Evolutionary conservation across 2,113 vertebrate genomes (phyloP).

Genomic region (Talpa occidentalis): DNA sequence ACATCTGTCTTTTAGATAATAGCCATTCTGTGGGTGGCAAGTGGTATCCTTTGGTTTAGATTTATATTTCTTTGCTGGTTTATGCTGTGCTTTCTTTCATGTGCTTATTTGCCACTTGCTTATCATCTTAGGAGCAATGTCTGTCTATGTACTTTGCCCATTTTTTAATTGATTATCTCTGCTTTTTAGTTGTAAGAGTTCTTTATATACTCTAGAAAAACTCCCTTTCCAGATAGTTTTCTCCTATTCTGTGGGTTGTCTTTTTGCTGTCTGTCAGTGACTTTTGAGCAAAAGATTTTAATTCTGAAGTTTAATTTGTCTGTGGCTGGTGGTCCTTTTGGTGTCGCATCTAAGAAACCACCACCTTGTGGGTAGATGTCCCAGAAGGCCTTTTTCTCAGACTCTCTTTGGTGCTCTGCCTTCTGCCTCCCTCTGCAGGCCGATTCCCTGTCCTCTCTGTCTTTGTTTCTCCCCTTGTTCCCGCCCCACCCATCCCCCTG

Average conservation of each 20-base stretch:
- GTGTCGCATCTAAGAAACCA: not conserved
- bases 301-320: not conserved
- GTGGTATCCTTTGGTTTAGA: not conserved
- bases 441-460: no score
- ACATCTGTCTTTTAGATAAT: not conserved
- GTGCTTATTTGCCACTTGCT: not conserved
- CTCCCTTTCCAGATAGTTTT: not conserved
- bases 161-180: not conserved
- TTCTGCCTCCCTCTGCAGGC: not conserved
- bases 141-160: not conserved
- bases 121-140: not conserved
- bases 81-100: not conserved
- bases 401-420: not conserved
- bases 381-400: no score
- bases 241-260: not conserved
- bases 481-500: fast-evolving
- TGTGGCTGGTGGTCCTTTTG: not conserved
- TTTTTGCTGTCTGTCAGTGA: not conserved
- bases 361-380: not conserved
- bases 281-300: not conserved
- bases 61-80: not conserved
- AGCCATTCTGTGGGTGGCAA: not conserved
- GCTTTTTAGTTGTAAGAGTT: not conserved
- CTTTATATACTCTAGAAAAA: not conserved
- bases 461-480: no score